Evolutionary conservation across 2,113 vertebrate species (phyloP).

Genomic region (Chinchilla lanigera): DNA sequence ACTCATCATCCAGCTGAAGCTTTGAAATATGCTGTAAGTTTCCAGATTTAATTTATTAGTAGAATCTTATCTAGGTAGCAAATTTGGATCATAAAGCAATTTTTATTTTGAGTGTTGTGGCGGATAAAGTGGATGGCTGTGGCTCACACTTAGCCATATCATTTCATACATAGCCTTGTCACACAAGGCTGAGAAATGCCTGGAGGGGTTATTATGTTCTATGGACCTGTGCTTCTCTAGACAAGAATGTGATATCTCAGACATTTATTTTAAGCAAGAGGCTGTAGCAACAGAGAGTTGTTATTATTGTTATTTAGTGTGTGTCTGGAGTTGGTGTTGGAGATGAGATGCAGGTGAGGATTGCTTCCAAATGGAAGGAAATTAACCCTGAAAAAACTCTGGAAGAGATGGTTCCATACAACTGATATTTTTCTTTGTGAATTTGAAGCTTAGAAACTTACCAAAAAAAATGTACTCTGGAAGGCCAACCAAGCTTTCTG

Average conservation of each 20-base stretch:
- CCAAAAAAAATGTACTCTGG: not conserved
- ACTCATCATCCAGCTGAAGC: constrained; percentile 11
- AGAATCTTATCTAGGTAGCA: not conserved
- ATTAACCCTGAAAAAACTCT: not conserved
- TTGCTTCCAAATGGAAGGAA: not conserved
- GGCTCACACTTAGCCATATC: not conserved
- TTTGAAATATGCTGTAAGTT: not conserved
- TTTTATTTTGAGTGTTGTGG: constrained; percentile 33
- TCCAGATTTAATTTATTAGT: constrained; percentile 53
- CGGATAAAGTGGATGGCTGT: not conserved
- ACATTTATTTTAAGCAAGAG: not conserved
- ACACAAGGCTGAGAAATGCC: not conserved
- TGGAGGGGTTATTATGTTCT: not conserved
- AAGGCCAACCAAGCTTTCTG: constrained; percentile 10
- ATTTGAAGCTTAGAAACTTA: constrained; percentile 26
- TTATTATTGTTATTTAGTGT: not conserved
- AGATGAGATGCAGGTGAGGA: not conserved
- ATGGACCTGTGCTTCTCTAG: not conserved
- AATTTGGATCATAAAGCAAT: constrained; percentile 29
- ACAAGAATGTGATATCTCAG: constrained; percentile 29
- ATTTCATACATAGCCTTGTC: constrained; percentile 10
- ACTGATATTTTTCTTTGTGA: not conserved
- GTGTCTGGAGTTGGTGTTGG: not conserved
- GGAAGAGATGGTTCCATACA: not conserved
- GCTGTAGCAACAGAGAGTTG: not conserved